These are phyloP conservation scores for Physella acuta DNA, from an alignment of 1,140 invertebrate genomes.

Conservation along the genomic window DNA sequence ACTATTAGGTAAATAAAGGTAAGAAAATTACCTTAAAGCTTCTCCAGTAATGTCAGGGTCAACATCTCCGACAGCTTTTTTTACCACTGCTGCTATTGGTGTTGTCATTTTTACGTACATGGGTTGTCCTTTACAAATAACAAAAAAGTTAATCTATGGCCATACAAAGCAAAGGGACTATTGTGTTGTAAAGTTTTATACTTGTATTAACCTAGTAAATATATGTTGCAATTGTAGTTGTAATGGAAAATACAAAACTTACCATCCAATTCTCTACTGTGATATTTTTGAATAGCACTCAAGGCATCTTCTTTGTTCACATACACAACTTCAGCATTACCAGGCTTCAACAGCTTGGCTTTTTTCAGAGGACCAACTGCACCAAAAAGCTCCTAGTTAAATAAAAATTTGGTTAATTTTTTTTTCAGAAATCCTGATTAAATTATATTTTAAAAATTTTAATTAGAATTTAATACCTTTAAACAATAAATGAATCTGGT, in stretches of 20 bases:
- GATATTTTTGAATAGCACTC: slow-evolving; percentile 86
- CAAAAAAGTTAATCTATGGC: neutral
- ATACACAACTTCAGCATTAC: slow-evolving; percentile 87
- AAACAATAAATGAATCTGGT: neutral
- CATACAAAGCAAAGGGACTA: neutral
- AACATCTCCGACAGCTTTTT: slow-evolving; percentile 13
- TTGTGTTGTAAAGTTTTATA: neutral
- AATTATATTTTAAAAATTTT: neutral
- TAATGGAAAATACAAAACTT: slow-evolving; percentile 18
- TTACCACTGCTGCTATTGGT: slow-evolving; percentile 21
- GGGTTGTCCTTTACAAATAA: slow-evolving; percentile 12
- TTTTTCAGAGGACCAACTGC: slow-evolving; percentile 84
- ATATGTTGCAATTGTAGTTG: neutral
- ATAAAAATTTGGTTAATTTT: neutral
- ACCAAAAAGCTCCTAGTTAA: slow-evolving; percentile 80
- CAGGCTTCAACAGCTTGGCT: slow-evolving; percentile 79
- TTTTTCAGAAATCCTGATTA: neutral
- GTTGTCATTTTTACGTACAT: slow-evolving; percentile 29
- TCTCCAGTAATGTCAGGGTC: slow-evolving; percentile 26
- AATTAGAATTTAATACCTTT: neutral
- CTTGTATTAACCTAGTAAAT: neutral
- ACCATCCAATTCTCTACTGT: slow-evolving; percentile 85
- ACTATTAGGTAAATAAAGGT: no score
- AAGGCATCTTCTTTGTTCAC: slow-evolving; percentile 80
- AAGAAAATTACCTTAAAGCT: slow-evolving; percentile 25